Evolutionary conservation across 92 coral and sea anemone species (phyloP).

Genomic region (Virgularia gustaviana): DNA sequence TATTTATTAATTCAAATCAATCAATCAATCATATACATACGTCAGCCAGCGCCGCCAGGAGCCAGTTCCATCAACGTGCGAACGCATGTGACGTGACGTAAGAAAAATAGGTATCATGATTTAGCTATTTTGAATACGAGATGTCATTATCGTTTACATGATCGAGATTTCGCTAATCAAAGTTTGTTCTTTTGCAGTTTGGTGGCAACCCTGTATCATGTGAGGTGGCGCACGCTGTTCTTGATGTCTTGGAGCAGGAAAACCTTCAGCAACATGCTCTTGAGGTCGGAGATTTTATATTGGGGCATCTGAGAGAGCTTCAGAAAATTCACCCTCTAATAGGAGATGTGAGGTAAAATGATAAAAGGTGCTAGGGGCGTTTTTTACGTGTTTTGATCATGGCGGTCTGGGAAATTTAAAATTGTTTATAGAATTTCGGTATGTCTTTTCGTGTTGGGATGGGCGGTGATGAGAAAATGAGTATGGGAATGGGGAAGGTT

Average conservation of each 20-base stretch:
- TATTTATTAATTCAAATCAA: no score
- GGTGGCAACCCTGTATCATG: constrained; percentile 99
- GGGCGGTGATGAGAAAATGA: neutral
- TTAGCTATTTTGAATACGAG: no score
- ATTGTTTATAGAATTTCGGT: no score
- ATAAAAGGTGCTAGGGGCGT: neutral
- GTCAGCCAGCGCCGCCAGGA: no score
- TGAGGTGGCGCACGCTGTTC: constrained; percentile 92
- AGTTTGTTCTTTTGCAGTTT: constrained; percentile 65
- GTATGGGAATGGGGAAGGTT: no score
- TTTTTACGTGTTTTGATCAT: neutral
- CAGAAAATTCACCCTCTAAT: constrained; percentile 76
- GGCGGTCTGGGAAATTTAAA: no score
- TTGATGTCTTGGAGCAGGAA: constrained; percentile 84
- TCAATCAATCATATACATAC: no score
- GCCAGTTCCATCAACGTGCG: no score
- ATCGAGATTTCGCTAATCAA: no score
- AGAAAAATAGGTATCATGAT: no score
- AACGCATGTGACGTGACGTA: no score
- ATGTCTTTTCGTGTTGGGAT: neutral
- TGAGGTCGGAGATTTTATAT: constrained; percentile 69
- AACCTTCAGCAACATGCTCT: constrained; percentile 76
- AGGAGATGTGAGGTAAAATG: constrained; percentile 84
- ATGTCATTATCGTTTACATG: no score
- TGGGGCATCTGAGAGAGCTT: constrained; percentile 59